phyloP scores from a whole-genome alignment of 2,888 invertebrate species.

The Embidobia sp. region DNA sequence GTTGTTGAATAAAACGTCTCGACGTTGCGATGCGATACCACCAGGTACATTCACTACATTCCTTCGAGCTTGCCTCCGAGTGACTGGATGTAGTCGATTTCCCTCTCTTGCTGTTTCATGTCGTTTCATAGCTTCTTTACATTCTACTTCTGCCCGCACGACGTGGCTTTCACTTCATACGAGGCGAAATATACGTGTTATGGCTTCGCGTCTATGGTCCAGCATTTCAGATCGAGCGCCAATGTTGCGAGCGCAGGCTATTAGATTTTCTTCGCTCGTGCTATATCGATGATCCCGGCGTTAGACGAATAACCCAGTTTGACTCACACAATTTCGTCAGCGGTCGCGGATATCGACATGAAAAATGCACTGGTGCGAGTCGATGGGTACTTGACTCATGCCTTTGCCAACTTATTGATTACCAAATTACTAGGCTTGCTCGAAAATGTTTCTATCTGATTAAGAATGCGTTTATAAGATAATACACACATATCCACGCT shows the following conservation, averaged over 20 bases:
- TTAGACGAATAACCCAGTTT: conserved; percentile 38
- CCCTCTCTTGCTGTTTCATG: conserved; percentile 65
- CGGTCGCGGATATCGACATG: conserved; percentile 5
- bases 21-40: conserved; percentile 65
- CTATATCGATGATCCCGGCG: conserved; percentile 25
- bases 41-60: conserved; percentile 67
- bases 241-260: conserved; percentile 40
- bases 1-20: conserved; percentile 61
- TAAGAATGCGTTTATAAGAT: too few relatives aligned
- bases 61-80: conserved; percentile 76
- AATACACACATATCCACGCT: too few relatives aligned
- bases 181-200: conserved; percentile 59
- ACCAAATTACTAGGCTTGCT: too few relatives aligned
- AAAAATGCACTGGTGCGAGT: background rate
- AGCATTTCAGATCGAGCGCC: conserved; percentile 55
- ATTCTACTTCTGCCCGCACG: conserved; percentile 66
- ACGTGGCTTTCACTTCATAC: conserved; percentile 66
- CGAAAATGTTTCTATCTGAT: too few relatives aligned
- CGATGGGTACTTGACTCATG: background rate
- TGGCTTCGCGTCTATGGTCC: conserved; percentile 57
- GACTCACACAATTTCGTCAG: conserved; percentile 15
- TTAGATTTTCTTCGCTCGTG: conserved; percentile 53
- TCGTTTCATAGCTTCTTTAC: conserved; percentile 67
- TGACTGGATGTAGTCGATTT: conserved; percentile 75
- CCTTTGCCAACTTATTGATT: too few relatives aligned